A percentile compares a stretch with the other conserved stretches of the same genome.
Conservation (phyloP, 1,140 invertebrate species). For the Panulirus ornatus region DNA sequence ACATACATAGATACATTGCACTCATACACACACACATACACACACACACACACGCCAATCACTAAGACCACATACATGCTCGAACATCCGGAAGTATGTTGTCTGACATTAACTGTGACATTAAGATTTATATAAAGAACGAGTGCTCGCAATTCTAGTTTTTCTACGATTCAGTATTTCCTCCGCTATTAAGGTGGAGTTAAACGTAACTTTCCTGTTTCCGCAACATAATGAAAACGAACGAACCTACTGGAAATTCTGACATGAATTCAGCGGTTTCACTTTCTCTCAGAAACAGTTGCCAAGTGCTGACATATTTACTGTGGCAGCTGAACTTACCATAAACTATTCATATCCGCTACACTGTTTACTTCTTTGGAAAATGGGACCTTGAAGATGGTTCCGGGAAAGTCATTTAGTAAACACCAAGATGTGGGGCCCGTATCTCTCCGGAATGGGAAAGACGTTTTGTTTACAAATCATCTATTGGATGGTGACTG, state of each 20-base stretch:
- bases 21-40: slow-evolving; percentile 20
- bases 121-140: background rate
- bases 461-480: too few relatives aligned
- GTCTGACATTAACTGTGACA: background rate
- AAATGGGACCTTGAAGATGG: too few relatives aligned
- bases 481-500: too few relatives aligned
- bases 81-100: background rate
- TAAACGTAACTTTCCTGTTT: slow-evolving; percentile 4
- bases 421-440: too few relatives aligned
- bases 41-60: slow-evolving; percentile 29
- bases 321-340: background rate
- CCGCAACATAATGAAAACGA: slow-evolving; percentile 40
- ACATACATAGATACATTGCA: slow-evolving; percentile 2
- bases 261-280: slow-evolving; percentile 55
- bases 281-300: slow-evolving; percentile 45
- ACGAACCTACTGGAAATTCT: slow-evolving; percentile 49
- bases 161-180: too few relatives aligned
- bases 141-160: too few relatives aligned
- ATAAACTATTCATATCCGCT: too few relatives aligned
- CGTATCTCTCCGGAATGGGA: too few relatives aligned
- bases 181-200: background rate
- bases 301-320: slow-evolving; percentile 9
- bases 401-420: too few relatives aligned
- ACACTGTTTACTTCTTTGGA: too few relatives aligned
- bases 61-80: slow-evolving; percentile 31